These are phyloP conservation scores for Indicator indicator DNA, from an alignment of 2,113 vertebrate species.

Conservation along the genomic window DNA sequence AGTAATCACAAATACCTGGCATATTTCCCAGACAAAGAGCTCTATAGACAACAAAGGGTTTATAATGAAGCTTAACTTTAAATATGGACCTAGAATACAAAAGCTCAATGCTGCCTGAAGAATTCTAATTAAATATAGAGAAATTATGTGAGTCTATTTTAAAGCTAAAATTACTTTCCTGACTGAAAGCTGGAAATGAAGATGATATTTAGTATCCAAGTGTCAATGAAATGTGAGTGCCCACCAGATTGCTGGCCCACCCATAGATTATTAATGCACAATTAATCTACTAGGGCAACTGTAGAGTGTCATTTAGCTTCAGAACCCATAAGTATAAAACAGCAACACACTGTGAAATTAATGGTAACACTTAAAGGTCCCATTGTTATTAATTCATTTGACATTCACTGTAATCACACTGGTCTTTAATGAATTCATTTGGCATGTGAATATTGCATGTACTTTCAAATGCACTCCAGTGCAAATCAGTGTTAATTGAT, in stretches of 20 bases:
- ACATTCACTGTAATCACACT: constrained; percentile 80
- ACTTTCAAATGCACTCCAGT: constrained; percentile 62
- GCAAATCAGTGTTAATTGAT: constrained; percentile 74
- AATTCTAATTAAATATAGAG: not conserved
- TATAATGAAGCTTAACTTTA: not conserved
- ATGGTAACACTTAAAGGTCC: constrained; percentile 79
- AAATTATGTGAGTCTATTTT: constrained; percentile 26
- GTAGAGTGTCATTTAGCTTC: constrained; percentile 79
- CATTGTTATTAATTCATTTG: constrained; percentile 86
- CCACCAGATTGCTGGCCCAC: constrained; percentile 67
- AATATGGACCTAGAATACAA: not conserved
- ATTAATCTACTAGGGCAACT: constrained; percentile 79
- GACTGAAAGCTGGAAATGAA: constrained; percentile 62
- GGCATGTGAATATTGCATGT: constrained; percentile 68
- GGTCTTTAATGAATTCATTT: constrained; percentile 80
- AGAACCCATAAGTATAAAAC: constrained; percentile 75
- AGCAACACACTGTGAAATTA: constrained; percentile 81
- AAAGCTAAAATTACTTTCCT: constrained; percentile 57
- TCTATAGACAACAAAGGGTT: not conserved
- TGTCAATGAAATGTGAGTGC: constrained; percentile 72
- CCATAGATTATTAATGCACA: constrained; percentile 79
- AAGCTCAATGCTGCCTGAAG: not conserved
- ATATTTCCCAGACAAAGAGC: not conserved
- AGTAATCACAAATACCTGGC: not conserved
- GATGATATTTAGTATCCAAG: constrained; percentile 58